A percentile compares a stretch with the other conserved stretches of the same genome.
Conservation (phyloP, 2,113 vertebrate species). For the Brachionichthys hirsutus region DNA sequence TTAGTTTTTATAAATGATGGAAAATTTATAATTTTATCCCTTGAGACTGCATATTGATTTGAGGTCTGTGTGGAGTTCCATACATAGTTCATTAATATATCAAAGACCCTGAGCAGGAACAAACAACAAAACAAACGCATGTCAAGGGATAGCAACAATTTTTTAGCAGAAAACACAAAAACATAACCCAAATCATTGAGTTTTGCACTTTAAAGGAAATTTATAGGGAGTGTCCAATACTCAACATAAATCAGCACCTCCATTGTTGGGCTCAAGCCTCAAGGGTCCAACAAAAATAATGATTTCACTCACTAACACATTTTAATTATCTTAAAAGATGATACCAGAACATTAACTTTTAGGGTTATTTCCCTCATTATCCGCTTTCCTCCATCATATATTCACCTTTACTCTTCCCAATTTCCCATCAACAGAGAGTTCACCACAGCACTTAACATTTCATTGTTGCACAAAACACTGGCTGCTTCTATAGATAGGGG, state of each 20-base stretch:
- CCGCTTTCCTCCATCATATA: conserved; percentile 16
- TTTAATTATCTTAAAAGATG: conserved; percentile 60
- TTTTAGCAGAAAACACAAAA: not conserved
- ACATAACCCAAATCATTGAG: conserved; percentile 31
- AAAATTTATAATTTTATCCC: not conserved
- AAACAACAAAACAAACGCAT: not conserved
- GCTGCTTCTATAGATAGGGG: conserved; percentile 15
- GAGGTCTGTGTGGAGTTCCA: not conserved
- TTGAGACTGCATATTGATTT: not conserved
- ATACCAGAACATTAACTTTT: conserved; percentile 55
- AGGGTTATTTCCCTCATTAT: conserved; percentile 55
- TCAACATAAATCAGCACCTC: conserved; percentile 48
- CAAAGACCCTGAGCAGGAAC: conserved; percentile 1
- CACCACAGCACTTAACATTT: conserved; percentile 15
- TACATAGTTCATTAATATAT: too few relatives aligned
- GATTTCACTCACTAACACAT: conserved; percentile 51
- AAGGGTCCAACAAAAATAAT: conserved; percentile 57
- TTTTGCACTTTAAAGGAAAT: conserved; percentile 49
- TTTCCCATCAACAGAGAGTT: conserved; percentile 31
- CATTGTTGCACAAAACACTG: conserved; percentile 17
- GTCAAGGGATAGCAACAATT: not conserved
- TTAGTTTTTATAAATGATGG: too few relatives aligned
- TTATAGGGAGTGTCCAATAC: conserved; percentile 25
- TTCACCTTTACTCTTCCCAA: conserved; percentile 24
- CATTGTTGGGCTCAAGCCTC: conserved; percentile 41